Conservation (phyloP, 2,113 vertebrate species). For the Clarias gariepinus region DNA sequence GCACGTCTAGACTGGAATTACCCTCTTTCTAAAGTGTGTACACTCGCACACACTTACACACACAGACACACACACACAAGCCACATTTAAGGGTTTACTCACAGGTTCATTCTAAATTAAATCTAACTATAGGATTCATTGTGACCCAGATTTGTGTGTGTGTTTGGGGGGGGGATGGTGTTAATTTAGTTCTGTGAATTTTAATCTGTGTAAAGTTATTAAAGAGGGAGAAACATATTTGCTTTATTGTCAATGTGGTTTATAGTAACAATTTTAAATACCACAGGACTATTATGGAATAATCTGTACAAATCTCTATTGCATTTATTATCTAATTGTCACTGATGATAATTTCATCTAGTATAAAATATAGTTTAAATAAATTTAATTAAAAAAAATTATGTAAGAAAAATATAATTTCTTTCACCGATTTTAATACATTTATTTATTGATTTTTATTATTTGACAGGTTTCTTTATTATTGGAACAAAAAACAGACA, state of each 20-base stretch:
- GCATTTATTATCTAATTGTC: background rate
- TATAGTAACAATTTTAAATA: background rate
- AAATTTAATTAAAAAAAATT: background rate
- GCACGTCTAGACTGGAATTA: conserved; percentile 29
- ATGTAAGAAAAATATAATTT: background rate
- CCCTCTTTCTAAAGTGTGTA: conserved; percentile 1
- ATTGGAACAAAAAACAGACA: background rate
- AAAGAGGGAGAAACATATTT: conserved; percentile 31
- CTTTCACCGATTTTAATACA: too few species aligned
- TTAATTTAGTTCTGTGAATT: conserved; percentile 65
- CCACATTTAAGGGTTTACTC: conserved; percentile 11
- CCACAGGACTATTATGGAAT: background rate
- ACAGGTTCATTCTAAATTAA: background rate
- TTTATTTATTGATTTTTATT: too few species aligned
- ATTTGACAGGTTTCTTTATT: background rate
- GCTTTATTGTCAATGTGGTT: background rate
- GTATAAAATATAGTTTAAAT: background rate
- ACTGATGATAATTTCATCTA: background rate
- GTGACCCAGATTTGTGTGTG: conserved; percentile 58
- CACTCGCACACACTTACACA: background rate
- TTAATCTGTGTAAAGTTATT: conserved; percentile 67
- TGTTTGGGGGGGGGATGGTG: conserved; percentile 31
- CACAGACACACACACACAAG: background rate
- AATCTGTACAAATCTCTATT: background rate
- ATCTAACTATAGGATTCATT: conserved; percentile 41